A percentile compares a stretch with the other conserved stretches of the same genome.
Conservation (phyloP, 2,113 vertebrate species). For the Hiodon alosoides region DNA sequence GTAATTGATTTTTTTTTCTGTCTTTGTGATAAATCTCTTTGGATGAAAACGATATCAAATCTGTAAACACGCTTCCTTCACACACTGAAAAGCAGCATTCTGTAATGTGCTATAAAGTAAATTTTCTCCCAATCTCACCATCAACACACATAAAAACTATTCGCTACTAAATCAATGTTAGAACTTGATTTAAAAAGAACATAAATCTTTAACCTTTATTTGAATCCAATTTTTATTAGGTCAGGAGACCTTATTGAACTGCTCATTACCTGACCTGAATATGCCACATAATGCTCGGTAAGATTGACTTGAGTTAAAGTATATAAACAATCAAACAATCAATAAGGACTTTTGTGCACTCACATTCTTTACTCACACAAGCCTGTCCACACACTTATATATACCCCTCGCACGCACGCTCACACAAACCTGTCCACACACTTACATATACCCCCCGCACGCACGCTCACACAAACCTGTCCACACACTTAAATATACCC, state of each 20-base stretch:
- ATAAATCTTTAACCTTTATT: constrained; percentile 9
- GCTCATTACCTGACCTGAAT: constrained; percentile 1
- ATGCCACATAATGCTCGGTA: not conserved
- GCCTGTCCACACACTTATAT: no score
- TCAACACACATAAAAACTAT: not conserved
- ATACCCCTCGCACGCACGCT: no score
- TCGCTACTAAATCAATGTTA: not conserved
- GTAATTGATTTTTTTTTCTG: no score
- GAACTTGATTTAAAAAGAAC: not conserved
- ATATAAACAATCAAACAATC: no score
- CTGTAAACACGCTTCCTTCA: no score
- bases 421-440: no score
- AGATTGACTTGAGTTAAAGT: no score
- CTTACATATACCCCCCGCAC: not conserved
- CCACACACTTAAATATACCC: no score
- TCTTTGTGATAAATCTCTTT: no score
- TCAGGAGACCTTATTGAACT: not conserved
- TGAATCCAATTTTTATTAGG: not conserved
- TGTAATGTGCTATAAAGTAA: not conserved
- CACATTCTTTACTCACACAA: no score
- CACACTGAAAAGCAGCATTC: not conserved
- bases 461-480: no score
- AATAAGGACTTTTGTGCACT: not conserved
- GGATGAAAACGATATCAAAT: no score
- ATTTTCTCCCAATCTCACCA: not conserved